Evolutionary conservation across 2,113 vertebrate species (phyloP).

Genomic region (Otis tarda): DNA sequence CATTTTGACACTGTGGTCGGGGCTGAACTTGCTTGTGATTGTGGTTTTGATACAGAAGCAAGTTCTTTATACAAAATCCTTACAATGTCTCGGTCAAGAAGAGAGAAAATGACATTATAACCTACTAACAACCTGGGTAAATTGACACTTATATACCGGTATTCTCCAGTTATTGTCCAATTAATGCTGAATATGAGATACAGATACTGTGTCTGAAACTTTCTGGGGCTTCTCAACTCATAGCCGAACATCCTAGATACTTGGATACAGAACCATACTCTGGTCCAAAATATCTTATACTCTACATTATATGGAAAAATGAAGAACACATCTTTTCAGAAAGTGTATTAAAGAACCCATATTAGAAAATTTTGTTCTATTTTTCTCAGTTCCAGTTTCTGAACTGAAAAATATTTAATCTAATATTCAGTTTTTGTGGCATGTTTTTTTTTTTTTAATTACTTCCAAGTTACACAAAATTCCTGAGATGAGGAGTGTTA

Average conservation of each 20-base stretch:
- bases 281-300: background rate
- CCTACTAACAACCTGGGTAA: background rate
- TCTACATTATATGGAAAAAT: background rate
- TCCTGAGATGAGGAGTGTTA: background rate
- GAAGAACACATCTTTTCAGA: background rate
- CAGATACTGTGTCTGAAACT: background rate
- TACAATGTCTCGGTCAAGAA: background rate
- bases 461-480: fast-evolving
- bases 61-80: background rate
- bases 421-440: background rate
- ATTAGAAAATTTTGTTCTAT: background rate
- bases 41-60: background rate
- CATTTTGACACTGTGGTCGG: background rate
- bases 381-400: background rate
- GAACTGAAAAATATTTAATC: background rate
- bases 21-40: background rate
- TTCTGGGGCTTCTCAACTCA: background rate
- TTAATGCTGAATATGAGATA: background rate
- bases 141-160: background rate
- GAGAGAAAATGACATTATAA: background rate
- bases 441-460: background rate
- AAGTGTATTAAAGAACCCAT: background rate
- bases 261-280: background rate
- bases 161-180: background rate
- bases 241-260: background rate